phyloP scores from a whole-genome alignment of 2,113 vertebrate genomes.

The Verasper variegatus region DNA sequence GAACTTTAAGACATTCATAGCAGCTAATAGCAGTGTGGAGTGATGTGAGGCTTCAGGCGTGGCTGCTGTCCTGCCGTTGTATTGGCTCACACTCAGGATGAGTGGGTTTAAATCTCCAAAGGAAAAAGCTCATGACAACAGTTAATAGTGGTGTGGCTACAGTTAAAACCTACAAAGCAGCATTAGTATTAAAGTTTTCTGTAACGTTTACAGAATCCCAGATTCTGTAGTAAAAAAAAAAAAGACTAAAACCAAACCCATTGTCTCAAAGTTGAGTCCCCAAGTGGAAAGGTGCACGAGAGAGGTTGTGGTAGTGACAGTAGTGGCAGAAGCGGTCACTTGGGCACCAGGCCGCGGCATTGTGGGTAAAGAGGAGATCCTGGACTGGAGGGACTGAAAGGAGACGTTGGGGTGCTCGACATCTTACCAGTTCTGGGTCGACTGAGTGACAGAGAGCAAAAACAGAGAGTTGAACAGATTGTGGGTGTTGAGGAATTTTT shows the following conservation, averaged over 20 bases:
- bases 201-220: not conserved
- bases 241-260: not conserved
- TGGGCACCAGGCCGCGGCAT: slow-evolving; percentile 94
- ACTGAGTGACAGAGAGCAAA: slow-evolving; percentile 56
- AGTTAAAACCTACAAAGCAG: slow-evolving; percentile 58
- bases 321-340: slow-evolving; percentile 79
- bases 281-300: slow-evolving; percentile 46
- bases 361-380: slow-evolving; percentile 91
- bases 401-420: slow-evolving; percentile 82
- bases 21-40: slow-evolving; percentile 18
- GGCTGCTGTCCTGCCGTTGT: slow-evolving; percentile 9
- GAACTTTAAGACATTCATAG: slow-evolving; percentile 27
- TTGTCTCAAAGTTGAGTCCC: slow-evolving; percentile 23
- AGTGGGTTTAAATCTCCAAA: not conserved
- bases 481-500: not conserved
- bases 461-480: not conserved
- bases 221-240: not conserved
- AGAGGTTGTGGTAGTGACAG: not conserved
- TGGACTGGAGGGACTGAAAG: slow-evolving; percentile 83
- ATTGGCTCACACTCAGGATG: slow-evolving; percentile 1
- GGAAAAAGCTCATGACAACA: slow-evolving; percentile 15
- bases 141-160: slow-evolving; percentile 36
- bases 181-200: slow-evolving; percentile 22
- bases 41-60: slow-evolving; percentile 30
- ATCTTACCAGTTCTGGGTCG: slow-evolving; percentile 92